These are phyloP conservation scores for Rotaria magnacalcarata DNA, from an alignment of 2,888 invertebrate genomes.

Conservation along the genomic window DNA sequence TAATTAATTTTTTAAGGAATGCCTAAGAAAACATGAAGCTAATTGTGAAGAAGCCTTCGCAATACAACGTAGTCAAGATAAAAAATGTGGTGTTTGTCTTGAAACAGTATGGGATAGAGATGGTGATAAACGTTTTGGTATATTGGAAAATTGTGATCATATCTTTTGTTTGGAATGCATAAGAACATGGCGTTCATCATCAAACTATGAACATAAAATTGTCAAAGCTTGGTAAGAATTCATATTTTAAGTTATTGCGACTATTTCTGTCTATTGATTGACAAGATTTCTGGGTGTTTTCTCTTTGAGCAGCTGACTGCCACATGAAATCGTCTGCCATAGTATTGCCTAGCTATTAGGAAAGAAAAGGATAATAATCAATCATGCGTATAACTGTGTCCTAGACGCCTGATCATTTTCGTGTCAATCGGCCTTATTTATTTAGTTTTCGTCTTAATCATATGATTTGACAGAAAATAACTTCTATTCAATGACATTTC, in stretches of 20 bases:
- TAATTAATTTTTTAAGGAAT: conserved; percentile 63
- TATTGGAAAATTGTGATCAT: conserved; percentile 77
- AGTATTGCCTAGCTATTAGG: too few relatives aligned
- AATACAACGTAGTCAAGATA: conserved; percentile 66
- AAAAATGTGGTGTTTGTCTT: conserved; percentile 78
- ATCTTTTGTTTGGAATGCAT: conserved; percentile 79
- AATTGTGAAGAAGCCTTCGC: conserved; percentile 46
- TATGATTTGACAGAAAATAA: too few relatives aligned
- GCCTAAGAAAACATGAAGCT: conserved; percentile 62
- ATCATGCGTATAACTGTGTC: too few relatives aligned
- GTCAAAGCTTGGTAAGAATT: conserved; percentile 37
- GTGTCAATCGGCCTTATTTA: too few relatives aligned
- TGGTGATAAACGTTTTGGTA: conserved; percentile 69
- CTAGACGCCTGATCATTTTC: too few relatives aligned
- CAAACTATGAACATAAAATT: conserved; percentile 41
- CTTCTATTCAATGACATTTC: too few relatives aligned
- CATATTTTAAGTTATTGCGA: background rate
- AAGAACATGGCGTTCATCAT: conserved; percentile 69
- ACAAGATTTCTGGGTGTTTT: too few relatives aligned
- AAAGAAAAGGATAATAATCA: too few relatives aligned
- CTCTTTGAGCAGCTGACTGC: too few relatives aligned
- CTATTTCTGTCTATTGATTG: too few relatives aligned
- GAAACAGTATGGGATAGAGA: conserved; percentile 66
- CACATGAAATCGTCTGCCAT: too few relatives aligned
- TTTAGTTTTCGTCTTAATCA: too few relatives aligned